Evolutionary conservation across 2,797 vertebrate species (phyloP), one percentile per base, ranked within the genome.

Genomic region (Acestrorhynchus altus): DNA sequence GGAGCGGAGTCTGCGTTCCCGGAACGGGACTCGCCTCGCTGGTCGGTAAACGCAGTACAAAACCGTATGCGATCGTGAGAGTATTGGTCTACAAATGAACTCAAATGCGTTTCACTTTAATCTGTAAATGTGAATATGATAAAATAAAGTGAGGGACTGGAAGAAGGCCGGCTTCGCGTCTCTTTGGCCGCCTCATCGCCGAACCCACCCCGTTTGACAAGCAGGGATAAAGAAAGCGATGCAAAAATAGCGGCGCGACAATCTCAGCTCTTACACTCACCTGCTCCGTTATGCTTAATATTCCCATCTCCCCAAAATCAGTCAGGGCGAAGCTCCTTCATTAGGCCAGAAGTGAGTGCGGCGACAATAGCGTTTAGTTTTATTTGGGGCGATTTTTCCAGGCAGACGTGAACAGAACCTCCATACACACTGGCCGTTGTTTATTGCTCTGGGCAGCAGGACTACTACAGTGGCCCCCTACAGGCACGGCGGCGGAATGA

Each of bases 231-330:
- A 81, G 68, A 72, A 74, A 79, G 60, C 77, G 60, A 26, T 64
- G 42, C 39, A 22, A 72, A 51, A 51, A 51, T 11, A 66, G 40
- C 51, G 26, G n/a, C n/a, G 10, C 16, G n/a, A 64, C 46, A 61
- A 8, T 28, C 8, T 22, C 44, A 16, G 26, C 20, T 81, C 71
- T 44, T 44, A 24, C 54, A 70, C 77, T 63, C 91, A 97, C 96
- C 96, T 98, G 96, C 89, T 97, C 95, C 88, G 93, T 93, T 86
- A 97, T 96, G 88, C 91, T 94, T 92, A 96, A 93, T 89, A 95
- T 92, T 89, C 95, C 93, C 94, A 95, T 95, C 84, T 89, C 91
- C 47, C 88, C 76, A 86, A 80, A 88, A 83, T 93, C 89, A 92
- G 89, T 91, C 90, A 85, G 89, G 90, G 89, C 92, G 83, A 90